Base-by-base conservation (phyloP, 2,888 invertebrate genomes). In the Hydrotaea diabolus region DNA sequence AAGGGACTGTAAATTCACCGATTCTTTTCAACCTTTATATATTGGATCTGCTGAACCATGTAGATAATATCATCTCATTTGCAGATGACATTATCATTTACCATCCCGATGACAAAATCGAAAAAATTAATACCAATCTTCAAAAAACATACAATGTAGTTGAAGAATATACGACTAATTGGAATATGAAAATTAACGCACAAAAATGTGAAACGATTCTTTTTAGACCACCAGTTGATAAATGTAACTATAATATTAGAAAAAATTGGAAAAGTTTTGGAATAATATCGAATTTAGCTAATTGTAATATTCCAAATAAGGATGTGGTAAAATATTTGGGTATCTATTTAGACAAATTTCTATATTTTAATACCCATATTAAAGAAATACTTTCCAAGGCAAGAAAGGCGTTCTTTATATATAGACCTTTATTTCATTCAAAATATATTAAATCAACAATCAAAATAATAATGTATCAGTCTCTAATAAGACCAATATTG, bases 171-270 rank as follows among this genome's bases (percentile, higher is more conserved):
- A 23, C 79, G 8, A 46, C 3, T 31, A 23, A 64, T 19, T 79
- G 79, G 73, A 46, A 74, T n/a, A 72, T 80, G 17, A 80, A 74
- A 75, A 39, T 75, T 19, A 78, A 78, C 13, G 3, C n/a, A 2
- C 13, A 23, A 5, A 72, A 78, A 72, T 78, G 78, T 31, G 79
- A 73, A 79, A 79, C 79, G 8, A 79, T 79, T 15, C 55, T 79
- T 17, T 79, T 79, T 23, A 11, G 79, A 21, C 73, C 73, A 31
- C 55, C 79, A 21, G 73, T 79, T 11, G 55, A 36, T 31, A 79
- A 79, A 62, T 74, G 79, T 26, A 73, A 53, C 23, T 19, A 31
- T 46, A 46, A 62, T 19, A 66, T 79, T 19, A 73, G 31, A 13
- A 26, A 26, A n/a, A 79, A 79, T 15, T 73, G 79, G 79, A 79